A percentile compares a stretch with the other conserved stretches of the same genome.
Evolutionary conservation across 2,888 invertebrate species (phyloP).

Genomic region (Drosophila multiciliata): DNA sequence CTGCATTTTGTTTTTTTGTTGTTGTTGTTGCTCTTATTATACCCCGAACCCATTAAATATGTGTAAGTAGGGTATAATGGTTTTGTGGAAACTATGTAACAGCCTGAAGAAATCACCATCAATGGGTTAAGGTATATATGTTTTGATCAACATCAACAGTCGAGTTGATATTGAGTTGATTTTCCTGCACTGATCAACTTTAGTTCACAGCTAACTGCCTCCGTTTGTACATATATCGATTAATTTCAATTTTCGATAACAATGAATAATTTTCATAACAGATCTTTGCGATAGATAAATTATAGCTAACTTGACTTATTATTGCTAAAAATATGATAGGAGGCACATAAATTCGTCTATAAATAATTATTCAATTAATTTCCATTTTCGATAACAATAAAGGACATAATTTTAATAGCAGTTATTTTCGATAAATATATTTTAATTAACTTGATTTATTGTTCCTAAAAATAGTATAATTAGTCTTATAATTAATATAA

Average conservation of each 20-base stretch:
- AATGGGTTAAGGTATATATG: not conserved
- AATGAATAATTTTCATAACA: not conserved
- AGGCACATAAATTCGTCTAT: no score
- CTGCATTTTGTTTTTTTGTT: slow-evolving; percentile 34
- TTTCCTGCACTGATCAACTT: not conserved
- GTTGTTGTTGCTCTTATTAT: not conserved
- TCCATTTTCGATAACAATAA: not conserved
- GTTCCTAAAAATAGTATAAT: no score
- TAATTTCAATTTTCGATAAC: not conserved
- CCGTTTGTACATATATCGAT: not conserved
- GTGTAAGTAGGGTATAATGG: not conserved
- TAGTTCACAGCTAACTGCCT: not conserved
- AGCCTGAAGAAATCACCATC: not conserved
- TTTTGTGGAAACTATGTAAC: not conserved
- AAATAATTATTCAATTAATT: not conserved
- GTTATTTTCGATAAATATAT: not conserved
- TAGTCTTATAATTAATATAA: not conserved
- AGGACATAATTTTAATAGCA: not conserved
- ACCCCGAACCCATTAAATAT: not conserved
- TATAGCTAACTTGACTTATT: not conserved
- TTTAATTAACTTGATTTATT: not conserved
- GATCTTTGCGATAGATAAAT: no score
- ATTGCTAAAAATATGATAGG: no score
- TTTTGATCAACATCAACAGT: not conserved
- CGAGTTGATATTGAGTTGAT: not conserved